A percentile compares a stretch with the other conserved stretches of the same genome.
These are phyloP conservation scores for Propsilocerus akamusi DNA, from an alignment of 1,140 invertebrate genomes.

Conservation along the genomic window DNA sequence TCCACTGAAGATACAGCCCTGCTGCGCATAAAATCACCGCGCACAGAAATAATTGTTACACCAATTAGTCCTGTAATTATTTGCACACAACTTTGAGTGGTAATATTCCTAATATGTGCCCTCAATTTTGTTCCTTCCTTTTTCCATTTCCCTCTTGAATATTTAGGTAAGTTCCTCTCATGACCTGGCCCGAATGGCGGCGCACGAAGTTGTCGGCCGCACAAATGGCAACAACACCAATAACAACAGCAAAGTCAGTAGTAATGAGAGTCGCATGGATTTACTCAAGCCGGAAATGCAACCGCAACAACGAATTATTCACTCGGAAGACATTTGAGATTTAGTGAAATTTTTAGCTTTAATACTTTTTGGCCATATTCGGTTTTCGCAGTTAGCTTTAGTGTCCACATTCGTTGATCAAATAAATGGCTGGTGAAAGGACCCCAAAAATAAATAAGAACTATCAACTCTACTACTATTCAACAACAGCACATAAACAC, in stretches of 20 bases:
- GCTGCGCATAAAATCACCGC: conserved; percentile 23
- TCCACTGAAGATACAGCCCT: conserved; percentile 33
- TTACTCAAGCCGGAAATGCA: conserved; percentile 5
- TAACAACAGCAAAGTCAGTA: no score
- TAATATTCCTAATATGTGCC: background rate
- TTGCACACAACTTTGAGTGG: background rate
- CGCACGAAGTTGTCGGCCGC: background rate
- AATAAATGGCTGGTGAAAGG: no score
- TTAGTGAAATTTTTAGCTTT: background rate
- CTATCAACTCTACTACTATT: no score
- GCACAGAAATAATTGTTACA: conserved; percentile 27
- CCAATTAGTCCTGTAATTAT: conserved; percentile 24
- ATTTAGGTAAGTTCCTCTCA: conserved; percentile 6
- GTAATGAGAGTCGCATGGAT: background rate
- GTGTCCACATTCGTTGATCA: no score
- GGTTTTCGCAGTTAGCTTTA: no score
- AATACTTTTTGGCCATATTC: no score
- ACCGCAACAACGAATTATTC: background rate
- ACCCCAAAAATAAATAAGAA: no score
- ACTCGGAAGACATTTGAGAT: conserved; percentile 5
- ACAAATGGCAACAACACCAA: conserved; percentile 4
- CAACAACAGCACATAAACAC: no score
- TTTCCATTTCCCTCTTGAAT: background rate
- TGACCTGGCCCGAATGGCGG: conserved; percentile 4
- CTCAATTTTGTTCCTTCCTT: background rate